Percentiles rank a stretch among this genome's conserved stretches.
Conservation (phyloP, 2,888 invertebrate genomes). For the Bugulina stolonifera region DNA sequence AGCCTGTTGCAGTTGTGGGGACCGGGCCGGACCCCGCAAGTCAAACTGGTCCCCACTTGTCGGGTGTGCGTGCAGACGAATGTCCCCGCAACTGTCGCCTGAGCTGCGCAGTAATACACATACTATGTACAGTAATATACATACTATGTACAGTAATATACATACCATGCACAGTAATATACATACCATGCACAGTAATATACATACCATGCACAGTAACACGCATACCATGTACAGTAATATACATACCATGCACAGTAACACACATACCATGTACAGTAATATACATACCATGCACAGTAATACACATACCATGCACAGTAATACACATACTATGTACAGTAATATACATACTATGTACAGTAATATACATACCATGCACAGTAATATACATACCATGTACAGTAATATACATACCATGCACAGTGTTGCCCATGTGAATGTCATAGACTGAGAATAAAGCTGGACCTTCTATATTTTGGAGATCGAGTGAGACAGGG, state of each 20-base stretch:
- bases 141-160: not conserved
- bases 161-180: not conserved
- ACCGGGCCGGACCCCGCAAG: too few species aligned
- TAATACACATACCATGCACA: not conserved
- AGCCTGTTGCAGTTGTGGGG: too few species aligned
- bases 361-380: not conserved
- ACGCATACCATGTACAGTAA: not conserved
- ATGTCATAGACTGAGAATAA: not conserved
- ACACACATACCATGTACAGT: not conserved
- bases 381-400: not conserved
- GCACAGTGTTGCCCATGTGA: conserved; percentile 3
- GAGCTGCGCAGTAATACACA: not conserved
- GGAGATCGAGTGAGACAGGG: not conserved
- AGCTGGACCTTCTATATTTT: conserved; percentile 4
- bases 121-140: not conserved
- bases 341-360: not conserved
- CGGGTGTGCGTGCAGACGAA: too few species aligned
- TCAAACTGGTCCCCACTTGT: too few species aligned
- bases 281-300: not conserved
- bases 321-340: not conserved
- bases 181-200: not conserved
- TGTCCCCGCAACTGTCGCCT: too few species aligned
- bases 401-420: not conserved
- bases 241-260: not conserved
- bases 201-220: not conserved